Evolutionary conservation across 2,888 invertebrate genomes (phyloP), one percentile per base, ranked within the genome.

Genomic region (Tetranychus piercei): DNA sequence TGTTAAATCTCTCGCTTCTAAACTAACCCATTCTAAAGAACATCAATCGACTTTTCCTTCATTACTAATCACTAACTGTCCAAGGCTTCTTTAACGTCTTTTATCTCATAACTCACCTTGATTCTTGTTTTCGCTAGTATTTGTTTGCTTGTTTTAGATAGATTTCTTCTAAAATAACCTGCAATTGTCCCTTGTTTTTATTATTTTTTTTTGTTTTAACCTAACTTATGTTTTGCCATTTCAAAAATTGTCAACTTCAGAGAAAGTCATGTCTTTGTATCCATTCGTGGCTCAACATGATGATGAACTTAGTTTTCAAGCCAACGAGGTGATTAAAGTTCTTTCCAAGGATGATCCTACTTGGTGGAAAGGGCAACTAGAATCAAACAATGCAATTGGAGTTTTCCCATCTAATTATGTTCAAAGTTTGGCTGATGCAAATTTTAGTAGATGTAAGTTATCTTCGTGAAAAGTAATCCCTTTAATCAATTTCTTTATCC

Each of bases 381-480:
- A 65, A 43, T 92, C 67, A n/a, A 90, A 92, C 79, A 93, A 93
- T 1, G 87, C 88, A 79, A 89, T 90, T 0, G 96, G 96, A 8
- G 86, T 96, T 74, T 96, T 96, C 82, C 96, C 96, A 20, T 92
- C 94, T 83, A 96, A 95, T 85, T 96, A 96, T 83, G 95, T 96
- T 76, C 73, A 75, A 44, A 5, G 34, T 43, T 34, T 69, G 34
- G 69, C 20, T 23, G 69, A 69, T 69, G 15, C 55, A 55, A 55
- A 55, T 55, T 55, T 55, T 55, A 55, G 55, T 55, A 55, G 55
- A 55, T 55, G 55, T 55, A 55, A 55, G 55, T 55, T 55, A 55
- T 55, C 15, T 9, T 55, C 15, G 55, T 15, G 9, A 55, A 55
- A 55, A 15, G 55, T 55, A 15, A 55, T 34, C 34, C 34, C 34